These are phyloP conservation scores for Drosophila paranaensis DNA, from an alignment of 2,888 invertebrate species.

Conservation along the genomic window DNA sequence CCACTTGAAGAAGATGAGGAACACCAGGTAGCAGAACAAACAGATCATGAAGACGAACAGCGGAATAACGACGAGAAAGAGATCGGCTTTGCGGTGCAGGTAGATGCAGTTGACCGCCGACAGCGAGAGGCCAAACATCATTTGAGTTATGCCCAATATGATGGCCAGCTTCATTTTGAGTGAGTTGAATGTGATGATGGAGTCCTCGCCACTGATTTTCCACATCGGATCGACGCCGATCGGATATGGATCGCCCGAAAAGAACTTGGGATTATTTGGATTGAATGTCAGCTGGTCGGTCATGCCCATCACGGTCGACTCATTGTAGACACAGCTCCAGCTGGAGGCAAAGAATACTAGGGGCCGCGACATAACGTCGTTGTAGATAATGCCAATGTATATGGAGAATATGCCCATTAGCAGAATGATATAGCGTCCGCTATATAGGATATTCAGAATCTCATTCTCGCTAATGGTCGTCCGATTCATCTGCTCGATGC, in stretches of 20 bases:
- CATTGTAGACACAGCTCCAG: constrained; percentile 89
- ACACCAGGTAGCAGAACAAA: constrained; percentile 95
- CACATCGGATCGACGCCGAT: constrained; percentile 93
- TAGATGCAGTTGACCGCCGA: constrained; percentile 90
- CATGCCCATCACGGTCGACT: constrained; percentile 83
- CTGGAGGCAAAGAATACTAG: constrained; percentile 95
- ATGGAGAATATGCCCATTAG: constrained; percentile 98
- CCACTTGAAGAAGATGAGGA: constrained; percentile 97
- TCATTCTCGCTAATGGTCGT: constrained; percentile 88
- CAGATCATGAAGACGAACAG: constrained; percentile 93
- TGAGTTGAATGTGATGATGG: constrained; percentile 96
- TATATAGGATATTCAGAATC: constrained; percentile 98
- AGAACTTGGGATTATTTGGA: constrained; percentile 85
- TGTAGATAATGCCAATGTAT: constrained; percentile 98
- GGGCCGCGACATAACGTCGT: constrained; percentile 97
- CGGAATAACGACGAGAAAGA: constrained; percentile 94
- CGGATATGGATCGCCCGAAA: constrained; percentile 87
- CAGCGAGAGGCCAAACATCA: constrained; percentile 96
- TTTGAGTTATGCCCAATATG: constrained; percentile 95
- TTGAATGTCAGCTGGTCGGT: constrained; percentile 86
- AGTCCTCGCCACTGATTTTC: constrained; percentile 91
- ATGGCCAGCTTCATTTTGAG: constrained; percentile 98
- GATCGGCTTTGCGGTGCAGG: constrained; percentile 88
- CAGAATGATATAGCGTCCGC: constrained; percentile 97
- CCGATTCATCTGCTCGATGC: constrained; percentile 86